These are phyloP conservation scores for Crotalus helleri DNA, from an alignment of 2,113 vertebrate species.

Conservation along the genomic window DNA sequence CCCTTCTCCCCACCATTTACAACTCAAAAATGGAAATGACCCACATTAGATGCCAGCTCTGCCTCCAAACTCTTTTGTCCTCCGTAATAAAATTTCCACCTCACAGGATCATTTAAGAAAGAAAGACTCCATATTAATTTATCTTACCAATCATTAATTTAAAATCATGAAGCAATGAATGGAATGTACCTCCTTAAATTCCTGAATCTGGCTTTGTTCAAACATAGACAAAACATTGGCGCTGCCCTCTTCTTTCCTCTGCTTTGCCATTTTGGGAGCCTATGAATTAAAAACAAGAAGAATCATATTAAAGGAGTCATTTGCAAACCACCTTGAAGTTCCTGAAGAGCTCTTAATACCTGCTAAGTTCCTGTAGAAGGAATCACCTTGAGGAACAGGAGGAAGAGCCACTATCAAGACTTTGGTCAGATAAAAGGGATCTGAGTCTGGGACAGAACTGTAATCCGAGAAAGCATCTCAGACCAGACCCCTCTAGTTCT, in stretches of 20 bases:
- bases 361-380: background rate
- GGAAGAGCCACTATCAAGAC: background rate
- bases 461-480: background rate
- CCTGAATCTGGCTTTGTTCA: conserved; percentile 90
- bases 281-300: conserved; percentile 50
- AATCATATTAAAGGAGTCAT: background rate
- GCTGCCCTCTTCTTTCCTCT: conserved; percentile 75
- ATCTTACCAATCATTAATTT: background rate
- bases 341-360: background rate
- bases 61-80: background rate
- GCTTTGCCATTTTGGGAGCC: conserved; percentile 86
- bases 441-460: background rate
- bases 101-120: background rate
- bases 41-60: background rate
- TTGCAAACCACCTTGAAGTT: background rate
- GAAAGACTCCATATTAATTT: background rate
- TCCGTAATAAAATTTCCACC: background rate
- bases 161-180: conserved; percentile 4
- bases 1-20: background rate
- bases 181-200: conserved; percentile 86
- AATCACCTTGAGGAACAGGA: background rate
- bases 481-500: background rate
- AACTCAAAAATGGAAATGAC: background rate
- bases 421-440: background rate
- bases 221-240: conserved; percentile 93